Base-by-base conservation (phyloP, 2,888 invertebrate genomes). In the Megamerina dolium region DNA sequence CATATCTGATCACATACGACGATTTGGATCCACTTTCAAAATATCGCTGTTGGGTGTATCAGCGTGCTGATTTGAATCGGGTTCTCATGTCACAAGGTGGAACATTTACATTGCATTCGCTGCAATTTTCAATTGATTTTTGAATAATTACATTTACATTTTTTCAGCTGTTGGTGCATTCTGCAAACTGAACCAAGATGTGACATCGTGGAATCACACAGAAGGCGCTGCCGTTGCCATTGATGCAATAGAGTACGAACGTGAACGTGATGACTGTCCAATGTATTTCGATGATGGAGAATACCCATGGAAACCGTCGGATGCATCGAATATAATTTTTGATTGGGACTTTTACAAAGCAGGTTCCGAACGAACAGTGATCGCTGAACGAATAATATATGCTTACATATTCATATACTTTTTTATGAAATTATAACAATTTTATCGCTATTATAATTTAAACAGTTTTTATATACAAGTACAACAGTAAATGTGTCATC, bases 41-140 rank as follows among this genome's bases (percentile, higher is more conserved):
- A 67, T 97, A 94, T 68, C 82, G 95, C 58, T 97, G 96, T 68
- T 97, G 96, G 96, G 94, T 95, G 31, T 96, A 95, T 72, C 95
- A 96, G 69, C 78, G 96, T 60, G 85, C 92, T 36, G 95, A 95
- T 77, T 78, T 95, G 54, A 94, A 94, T 63, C 75, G 83, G 66
- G 83, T 96, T 58, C 74, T 83, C 12, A 81, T 85, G 80, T 87
- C 87, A 1, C 81, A 87, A 70, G 63, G 63, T 63, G 47, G 42
- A 16, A 8, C 10, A 23, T 23, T 23, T 6, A 8, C 10, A n/a
- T n/a, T n/a, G n/a, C n/a, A n/a, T n/a, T n/a, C n/a, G n/a, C n/a
- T n/a, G n/a, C n/a, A n/a, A n/a, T n/a, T n/a, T n/a, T n/a, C n/a
- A n/a, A n/a, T n/a, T n/a, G n/a, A n/a, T n/a, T n/a, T n/a, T n/a